These are phyloP conservation scores for Crenichthys baileyi DNA, from an alignment of 2,797 vertebrate genomes.

Conservation along the genomic window DNA sequence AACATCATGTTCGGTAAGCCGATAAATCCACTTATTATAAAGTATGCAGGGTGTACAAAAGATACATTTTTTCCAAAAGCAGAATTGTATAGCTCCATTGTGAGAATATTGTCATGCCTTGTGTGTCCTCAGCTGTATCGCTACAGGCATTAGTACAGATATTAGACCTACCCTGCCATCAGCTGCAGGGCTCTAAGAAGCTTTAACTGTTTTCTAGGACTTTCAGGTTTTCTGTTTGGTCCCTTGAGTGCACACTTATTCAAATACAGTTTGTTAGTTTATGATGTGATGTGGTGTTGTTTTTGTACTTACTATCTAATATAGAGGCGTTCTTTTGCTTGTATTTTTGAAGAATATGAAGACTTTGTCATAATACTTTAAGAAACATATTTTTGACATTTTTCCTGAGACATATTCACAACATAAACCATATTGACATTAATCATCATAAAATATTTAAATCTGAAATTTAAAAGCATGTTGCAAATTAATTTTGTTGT, in stretches of 20 bases:
- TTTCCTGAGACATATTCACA: neutral
- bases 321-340: neutral
- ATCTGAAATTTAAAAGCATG: too few relatives aligned
- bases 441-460: neutral
- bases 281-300: neutral
- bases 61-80: constrained; percentile 58
- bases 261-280: neutral
- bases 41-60: constrained; percentile 57
- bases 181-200: neutral
- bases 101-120: neutral
- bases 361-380: neutral
- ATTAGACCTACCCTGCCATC: neutral
- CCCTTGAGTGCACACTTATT: neutral
- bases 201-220: neutral
- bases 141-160: neutral
- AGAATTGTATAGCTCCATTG: constrained; percentile 55
- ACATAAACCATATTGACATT: neutral
- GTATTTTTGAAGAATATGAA: neutral
- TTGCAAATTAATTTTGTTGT: too few relatives aligned
- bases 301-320: too few relatives aligned
- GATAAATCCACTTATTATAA: constrained; percentile 50
- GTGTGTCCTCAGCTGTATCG: neutral
- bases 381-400: neutral
- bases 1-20: constrained; percentile 47
- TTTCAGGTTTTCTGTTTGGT: neutral